Conservation (phyloP, 2,888 invertebrate genomes). For the Ctenicera cuprea region DNA sequence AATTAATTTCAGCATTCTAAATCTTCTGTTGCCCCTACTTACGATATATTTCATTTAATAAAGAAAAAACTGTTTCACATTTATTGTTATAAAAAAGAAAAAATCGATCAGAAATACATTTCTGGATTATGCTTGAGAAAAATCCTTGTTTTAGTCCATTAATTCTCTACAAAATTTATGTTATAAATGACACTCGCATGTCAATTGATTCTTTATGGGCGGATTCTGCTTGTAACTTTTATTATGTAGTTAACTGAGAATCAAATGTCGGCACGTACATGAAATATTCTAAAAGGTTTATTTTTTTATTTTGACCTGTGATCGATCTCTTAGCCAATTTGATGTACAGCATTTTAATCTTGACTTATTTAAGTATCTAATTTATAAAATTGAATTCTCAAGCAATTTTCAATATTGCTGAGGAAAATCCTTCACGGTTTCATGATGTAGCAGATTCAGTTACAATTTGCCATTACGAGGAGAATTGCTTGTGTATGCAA, state of each 20-base stretch:
- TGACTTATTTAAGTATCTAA: not conserved
- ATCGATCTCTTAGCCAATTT: not conserved
- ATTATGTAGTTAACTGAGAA: not conserved
- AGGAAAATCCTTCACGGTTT: not conserved
- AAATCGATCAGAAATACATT: too few species aligned
- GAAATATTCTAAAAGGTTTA: conserved; percentile 1
- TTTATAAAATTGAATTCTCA: conserved; percentile 10
- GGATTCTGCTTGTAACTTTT: not conserved
- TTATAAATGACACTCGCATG: too few species aligned
- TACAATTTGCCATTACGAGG: conserved; percentile 9
- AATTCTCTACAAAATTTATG: too few species aligned
- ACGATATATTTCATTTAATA: too few species aligned
- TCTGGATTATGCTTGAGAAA: too few species aligned
- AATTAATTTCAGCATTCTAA: too few species aligned
- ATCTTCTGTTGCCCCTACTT: too few species aligned
- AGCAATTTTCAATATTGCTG: conserved; percentile 16
- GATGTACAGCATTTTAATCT: not conserved
- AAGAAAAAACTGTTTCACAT: too few species aligned
- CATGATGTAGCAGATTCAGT: conserved; percentile 9
- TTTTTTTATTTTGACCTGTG: not conserved
- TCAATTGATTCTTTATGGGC: too few species aligned
- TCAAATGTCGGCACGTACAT: conserved; percentile 12
- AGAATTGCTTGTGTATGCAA: conserved; percentile 19
- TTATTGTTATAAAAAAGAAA: too few species aligned
- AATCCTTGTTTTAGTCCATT: too few species aligned